These are phyloP conservation scores for Acrobasis consociella DNA, from an alignment of 2,888 invertebrate genomes.

Conservation along the genomic window DNA sequence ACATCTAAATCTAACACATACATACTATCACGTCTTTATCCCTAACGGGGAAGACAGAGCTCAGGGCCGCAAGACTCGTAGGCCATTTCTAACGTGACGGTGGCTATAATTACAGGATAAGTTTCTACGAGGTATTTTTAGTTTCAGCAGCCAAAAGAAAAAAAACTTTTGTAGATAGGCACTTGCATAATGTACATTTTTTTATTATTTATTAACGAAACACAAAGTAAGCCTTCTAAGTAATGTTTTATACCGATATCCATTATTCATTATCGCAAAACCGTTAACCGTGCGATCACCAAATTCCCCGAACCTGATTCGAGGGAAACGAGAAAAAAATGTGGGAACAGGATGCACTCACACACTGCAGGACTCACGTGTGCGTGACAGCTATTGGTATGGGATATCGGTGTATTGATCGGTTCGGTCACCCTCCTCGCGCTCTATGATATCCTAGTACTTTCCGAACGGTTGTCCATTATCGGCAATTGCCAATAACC, in stretches of 20 bases:
- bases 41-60: too few species aligned
- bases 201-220: too few species aligned
- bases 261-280: background rate
- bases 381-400: slow-evolving; percentile 34
- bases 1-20: too few species aligned
- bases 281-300: background rate
- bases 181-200: too few species aligned
- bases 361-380: slow-evolving; percentile 9
- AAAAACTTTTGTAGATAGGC: too few species aligned
- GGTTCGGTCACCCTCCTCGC: slow-evolving; percentile 61
- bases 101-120: too few species aligned
- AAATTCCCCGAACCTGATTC: slow-evolving; percentile 13
- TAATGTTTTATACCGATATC: background rate
- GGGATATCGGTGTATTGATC: slow-evolving; percentile 62
- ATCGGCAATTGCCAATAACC: slow-evolving; percentile 75
- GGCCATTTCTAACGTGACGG: too few species aligned
- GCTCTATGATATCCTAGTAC: slow-evolving; percentile 61
- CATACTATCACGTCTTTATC: too few species aligned
- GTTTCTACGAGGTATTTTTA: too few species aligned
- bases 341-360: slow-evolving; percentile 22
- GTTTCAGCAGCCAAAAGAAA: too few species aligned
- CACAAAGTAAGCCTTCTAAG: too few species aligned
- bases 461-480: slow-evolving; percentile 77
- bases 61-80: too few species aligned
- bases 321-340: slow-evolving; percentile 18